These are phyloP conservation scores for Ctenodactylus gundi DNA, from an alignment of 2,113 vertebrate genomes.

Conservation along the genomic window DNA sequence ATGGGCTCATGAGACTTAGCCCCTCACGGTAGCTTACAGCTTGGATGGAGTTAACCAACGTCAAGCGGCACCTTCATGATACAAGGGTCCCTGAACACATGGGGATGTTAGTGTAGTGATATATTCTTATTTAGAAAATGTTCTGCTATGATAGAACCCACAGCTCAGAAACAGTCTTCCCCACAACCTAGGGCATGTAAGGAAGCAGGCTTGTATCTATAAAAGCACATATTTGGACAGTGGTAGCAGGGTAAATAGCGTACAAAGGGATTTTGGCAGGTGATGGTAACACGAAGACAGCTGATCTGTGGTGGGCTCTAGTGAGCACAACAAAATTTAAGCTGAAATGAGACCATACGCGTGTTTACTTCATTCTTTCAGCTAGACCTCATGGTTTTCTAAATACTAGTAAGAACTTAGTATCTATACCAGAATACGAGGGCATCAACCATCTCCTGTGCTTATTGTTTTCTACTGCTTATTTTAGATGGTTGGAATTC, in stretches of 20 bases:
- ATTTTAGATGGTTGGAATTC: neutral
- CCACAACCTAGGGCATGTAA: neutral
- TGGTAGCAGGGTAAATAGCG: neutral
- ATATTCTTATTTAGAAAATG: neutral
- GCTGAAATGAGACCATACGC: neutral
- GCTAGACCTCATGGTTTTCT: neutral
- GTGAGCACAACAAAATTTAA: neutral
- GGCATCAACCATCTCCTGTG: no score
- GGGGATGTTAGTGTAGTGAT: neutral
- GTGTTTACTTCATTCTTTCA: neutral
- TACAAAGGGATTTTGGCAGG: slow-evolving; percentile 8
- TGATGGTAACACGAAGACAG: neutral
- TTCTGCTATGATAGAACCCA: neutral
- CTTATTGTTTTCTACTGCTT: neutral
- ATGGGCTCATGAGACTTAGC: neutral
- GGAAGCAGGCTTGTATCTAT: neutral
- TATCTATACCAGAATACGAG: neutral
- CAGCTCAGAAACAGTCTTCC: neutral
- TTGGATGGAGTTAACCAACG: neutral
- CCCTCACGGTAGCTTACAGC: neutral
- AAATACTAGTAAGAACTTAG: neutral
- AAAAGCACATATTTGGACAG: neutral
- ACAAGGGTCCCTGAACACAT: neutral
- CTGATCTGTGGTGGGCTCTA: neutral
- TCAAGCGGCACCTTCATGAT: neutral